These are phyloP conservation scores for Halcyon smyrnensis DNA, from an alignment of 2,797 vertebrate species.

Conservation along the genomic window DNA sequence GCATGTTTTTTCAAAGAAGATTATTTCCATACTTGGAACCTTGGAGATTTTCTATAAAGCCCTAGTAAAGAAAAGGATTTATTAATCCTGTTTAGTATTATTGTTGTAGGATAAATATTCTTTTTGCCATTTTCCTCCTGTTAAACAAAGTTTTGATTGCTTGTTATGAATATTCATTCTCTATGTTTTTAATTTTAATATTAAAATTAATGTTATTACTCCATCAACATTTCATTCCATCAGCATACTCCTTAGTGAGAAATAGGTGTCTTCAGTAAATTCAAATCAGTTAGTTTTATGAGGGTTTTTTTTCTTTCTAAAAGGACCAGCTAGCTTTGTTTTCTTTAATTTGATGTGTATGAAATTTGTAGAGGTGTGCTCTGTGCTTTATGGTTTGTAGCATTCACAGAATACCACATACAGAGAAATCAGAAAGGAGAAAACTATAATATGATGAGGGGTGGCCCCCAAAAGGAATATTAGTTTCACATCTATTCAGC, in stretches of 20 bases:
- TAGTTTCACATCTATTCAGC: not conserved
- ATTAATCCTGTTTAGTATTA: not conserved
- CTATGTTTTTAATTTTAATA: not conserved
- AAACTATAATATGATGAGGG: not conserved
- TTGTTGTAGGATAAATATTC: not conserved
- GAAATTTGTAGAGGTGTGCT: not conserved
- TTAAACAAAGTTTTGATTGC: not conserved
- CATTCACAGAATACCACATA: not conserved
- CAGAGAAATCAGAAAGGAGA: not conserved
- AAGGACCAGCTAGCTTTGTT: not conserved
- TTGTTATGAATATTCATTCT: not conserved
- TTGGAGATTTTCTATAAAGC: not conserved
- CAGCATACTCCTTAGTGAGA: not conserved
- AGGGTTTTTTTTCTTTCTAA: not conserved
- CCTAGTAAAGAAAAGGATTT: constrained; percentile 9
- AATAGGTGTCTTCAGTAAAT: not conserved
- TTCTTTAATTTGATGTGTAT: not conserved
- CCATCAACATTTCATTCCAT: not conserved
- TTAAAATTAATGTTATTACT: not conserved
- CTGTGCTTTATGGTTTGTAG: not conserved
- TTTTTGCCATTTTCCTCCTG: constrained; percentile 15
- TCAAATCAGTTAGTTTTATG: not conserved
- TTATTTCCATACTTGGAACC: not conserved
- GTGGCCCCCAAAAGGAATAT: not conserved
- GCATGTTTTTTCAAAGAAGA: constrained; percentile 21